These are phyloP conservation scores for Choloepus hoffmanni DNA, from an alignment of 2,113 vertebrate species.

Conservation along the genomic window DNA sequence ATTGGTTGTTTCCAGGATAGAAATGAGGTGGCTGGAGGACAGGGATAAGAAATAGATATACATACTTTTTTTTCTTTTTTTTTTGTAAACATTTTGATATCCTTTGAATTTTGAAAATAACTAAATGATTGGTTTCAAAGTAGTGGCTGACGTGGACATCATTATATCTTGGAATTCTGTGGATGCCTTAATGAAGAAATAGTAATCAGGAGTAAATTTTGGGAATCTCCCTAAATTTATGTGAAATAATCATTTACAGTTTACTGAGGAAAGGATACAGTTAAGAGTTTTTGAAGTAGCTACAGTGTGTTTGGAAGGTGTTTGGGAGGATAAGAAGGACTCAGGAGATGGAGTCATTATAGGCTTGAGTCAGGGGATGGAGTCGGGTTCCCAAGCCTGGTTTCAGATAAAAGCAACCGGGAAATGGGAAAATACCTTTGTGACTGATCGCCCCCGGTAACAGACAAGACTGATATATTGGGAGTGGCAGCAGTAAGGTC, in stretches of 20 bases:
- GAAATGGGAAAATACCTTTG: not conserved
- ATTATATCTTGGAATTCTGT: not conserved
- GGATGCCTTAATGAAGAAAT: not conserved
- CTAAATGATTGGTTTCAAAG: not conserved
- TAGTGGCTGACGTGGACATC: not conserved
- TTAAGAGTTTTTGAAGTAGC: not conserved
- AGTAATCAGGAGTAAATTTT: not conserved
- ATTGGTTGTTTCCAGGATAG: not conserved
- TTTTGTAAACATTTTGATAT: not conserved
- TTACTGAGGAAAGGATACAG: not conserved
- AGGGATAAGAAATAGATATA: not conserved
- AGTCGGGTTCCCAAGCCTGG: not conserved
- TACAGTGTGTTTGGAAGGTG: not conserved
- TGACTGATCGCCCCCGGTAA: not conserved
- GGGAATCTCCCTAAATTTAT: not conserved
- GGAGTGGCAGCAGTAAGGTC: not conserved
- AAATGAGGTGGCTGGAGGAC: not conserved
- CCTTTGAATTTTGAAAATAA: conserved; percentile 30
- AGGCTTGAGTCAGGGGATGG: not conserved
- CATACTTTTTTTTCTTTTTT: not conserved
- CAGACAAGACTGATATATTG: not conserved
- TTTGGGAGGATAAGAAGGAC: not conserved
- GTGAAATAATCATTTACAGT: not conserved
- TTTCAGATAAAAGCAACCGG: conserved; percentile 5
- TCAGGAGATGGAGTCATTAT: not conserved